phyloP scores from a whole-genome alignment of 1,140 invertebrate genomes.

The Lepidostoma basale region DNA sequence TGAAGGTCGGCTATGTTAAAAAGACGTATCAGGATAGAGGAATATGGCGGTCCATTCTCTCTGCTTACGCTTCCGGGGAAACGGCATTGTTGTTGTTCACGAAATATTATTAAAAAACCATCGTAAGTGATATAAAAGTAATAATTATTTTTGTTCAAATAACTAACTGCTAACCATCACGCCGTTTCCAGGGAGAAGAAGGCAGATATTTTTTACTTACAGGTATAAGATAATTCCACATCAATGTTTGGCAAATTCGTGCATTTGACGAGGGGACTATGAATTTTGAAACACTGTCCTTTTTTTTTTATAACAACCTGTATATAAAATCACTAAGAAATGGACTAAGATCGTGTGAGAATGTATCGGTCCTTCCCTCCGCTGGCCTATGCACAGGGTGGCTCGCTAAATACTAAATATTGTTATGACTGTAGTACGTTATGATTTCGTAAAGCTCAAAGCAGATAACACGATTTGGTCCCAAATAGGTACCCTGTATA shows the following conservation, averaged over 20 bases:
- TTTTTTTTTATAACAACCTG: constrained; percentile 11
- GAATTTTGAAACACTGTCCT: not conserved
- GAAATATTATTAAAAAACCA: no score
- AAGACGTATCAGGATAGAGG: no score
- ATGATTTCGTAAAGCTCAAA: constrained; percentile 42
- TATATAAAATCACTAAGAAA: constrained; percentile 38
- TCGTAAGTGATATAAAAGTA: not conserved
- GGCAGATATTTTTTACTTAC: not conserved
- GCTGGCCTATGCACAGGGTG: constrained; percentile 37
- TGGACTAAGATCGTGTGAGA: constrained; percentile 30
- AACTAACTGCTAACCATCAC: not conserved
- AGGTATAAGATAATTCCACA: not conserved
- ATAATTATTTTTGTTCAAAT: not conserved
- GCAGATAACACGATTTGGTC: constrained; percentile 33
- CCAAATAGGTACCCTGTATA: no score
- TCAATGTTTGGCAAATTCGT: not conserved
- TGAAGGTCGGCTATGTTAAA: no score
- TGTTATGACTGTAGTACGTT: constrained; percentile 44
- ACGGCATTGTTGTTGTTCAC: no score
- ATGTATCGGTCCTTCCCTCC: constrained; percentile 35
- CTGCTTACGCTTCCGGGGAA: no score
- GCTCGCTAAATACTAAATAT: constrained; percentile 45
- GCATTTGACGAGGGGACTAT: not conserved
- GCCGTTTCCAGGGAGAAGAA: no score
- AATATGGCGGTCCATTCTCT: no score